Base-by-base conservation (phyloP, 2,888 invertebrate genomes). In the Caenorhabditis macrosperma region DNA sequence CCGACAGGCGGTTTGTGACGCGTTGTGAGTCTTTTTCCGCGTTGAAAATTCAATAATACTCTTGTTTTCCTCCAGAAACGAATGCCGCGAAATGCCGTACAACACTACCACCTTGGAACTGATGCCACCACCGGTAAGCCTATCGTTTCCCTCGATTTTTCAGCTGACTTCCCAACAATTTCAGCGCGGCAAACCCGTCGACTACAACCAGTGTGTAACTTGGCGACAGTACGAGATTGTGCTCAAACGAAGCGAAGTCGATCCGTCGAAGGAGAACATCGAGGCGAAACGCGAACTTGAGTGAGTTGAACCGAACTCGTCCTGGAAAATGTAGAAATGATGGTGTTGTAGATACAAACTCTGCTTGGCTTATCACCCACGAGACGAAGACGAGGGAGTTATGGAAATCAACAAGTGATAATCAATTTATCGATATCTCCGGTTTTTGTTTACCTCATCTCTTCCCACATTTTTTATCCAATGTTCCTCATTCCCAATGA, bases 11-110 rank as follows among this genome's bases (percentile, higher is more conserved):
- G 55, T 78, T 10, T 64, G 68, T 9, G 78, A 78, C 52, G 67
- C 63, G 1, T 59, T 78, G 78, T 78, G 26, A 57, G 69, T 28
- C 6, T n/a, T 38, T 66, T 54, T 6, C 10, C 38, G 2, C 10
- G 2, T 35, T 1, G 2, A 17, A 35, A 41, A 38, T 63, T 35
- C 6, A 46, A 9, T 22, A 26, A 41, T 55, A 44, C 17, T 20
- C 15, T 35, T 15, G 2, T 20, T 44, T 68, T 60, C n/a, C n/a
- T 78, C 15, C 46, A 78, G 78, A 57, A 78, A 78, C 46, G 78
- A 78, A 50, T 50, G 63, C 15, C 67, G 78, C 6, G 78, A 78
- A 46, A 78, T 78, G 78, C 78, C 78, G 4, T 78, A 54, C 44
- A 68, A 74, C 50, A 63, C 57, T 2, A 5, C 24, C n/a, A 61